Base-by-base conservation (phyloP, 2,888 invertebrate species). In the Orchesella flavescens region DNA sequence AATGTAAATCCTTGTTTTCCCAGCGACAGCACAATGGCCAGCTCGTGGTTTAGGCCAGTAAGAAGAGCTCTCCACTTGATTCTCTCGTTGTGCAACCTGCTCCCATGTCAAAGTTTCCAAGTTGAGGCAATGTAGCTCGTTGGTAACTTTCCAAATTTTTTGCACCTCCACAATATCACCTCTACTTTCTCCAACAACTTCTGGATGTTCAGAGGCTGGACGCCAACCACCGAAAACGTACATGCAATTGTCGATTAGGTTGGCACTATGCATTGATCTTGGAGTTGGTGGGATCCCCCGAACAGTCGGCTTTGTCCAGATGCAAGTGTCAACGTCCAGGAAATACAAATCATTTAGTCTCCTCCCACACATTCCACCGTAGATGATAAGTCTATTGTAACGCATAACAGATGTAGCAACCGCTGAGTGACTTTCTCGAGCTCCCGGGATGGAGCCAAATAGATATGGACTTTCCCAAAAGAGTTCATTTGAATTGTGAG, bases 221-320 rank as follows among this genome's bases (percentile, higher is more conserved):
- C 99, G 98, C 99, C 99, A 99, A n/a, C 99, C 99, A n/a, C 99
- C 99, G 90, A 99, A 99, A 0, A 99, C 95, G 90, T 95, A 99
- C 99, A 99, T 99, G 89, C 95, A 93, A 89, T 96, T 94, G 7
- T 96, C 96, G 76, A 99, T 96, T 83, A 99, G 93, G 13, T 97
- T 98, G 9, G 99, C 95, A 57, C 98, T 97, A 90, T 99, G 99
- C 1, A 99, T 92, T 65, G 98, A 99, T 84, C 99, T 93, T 0
- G 99, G 99, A 61, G 98, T 91, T 0, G 99, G 99, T 7, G 95
- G 93, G 34, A 94, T 93, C 0, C 99, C 99, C 46, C 94, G 93
- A 0, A 98, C 93, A 72, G 93, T 92, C 0, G 98, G 98, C 88
- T 96, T 95, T 65, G 94, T 94, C 98, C 99, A 99, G 23, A 95